Conservation (phyloP, 2,888 invertebrate species). For the Abrostola tripartita region DNA sequence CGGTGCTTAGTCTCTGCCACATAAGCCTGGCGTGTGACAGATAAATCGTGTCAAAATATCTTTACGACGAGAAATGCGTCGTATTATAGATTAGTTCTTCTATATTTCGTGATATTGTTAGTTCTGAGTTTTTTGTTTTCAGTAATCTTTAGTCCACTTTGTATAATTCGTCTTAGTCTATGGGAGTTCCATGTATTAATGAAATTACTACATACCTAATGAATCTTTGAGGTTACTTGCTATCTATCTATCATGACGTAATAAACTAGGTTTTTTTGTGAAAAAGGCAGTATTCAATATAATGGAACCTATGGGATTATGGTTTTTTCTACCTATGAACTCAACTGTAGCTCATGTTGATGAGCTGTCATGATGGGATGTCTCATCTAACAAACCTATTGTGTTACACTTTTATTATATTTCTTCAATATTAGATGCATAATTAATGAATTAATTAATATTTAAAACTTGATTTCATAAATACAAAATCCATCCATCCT, state of each 20-base stretch:
- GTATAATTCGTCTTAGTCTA: slow-evolving; percentile 28
- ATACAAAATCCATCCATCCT: too few species aligned
- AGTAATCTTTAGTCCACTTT: slow-evolving; percentile 34
- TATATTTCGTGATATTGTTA: slow-evolving; percentile 40
- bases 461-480: slow-evolving; percentile 21
- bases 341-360: slow-evolving; percentile 10
- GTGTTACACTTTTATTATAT: slow-evolving; percentile 16
- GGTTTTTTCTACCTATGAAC: slow-evolving; percentile 9
- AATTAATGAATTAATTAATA: slow-evolving; percentile 59
- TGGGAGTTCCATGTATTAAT: slow-evolving; percentile 33
- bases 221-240: slow-evolving; percentile 76
- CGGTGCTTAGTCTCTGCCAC: slow-evolving; percentile 81
- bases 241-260: slow-evolving; percentile 72
- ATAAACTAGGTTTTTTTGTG: slow-evolving; percentile 61
- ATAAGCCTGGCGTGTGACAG: slow-evolving; percentile 85
- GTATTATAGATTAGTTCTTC: slow-evolving; percentile 62
- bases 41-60: slow-evolving; percentile 80
- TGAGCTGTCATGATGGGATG: slow-evolving; percentile 37
- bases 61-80: slow-evolving; percentile 76
- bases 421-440: slow-evolving; percentile 42
- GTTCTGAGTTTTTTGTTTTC: slow-evolving; percentile 25
- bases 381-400: slow-evolving; percentile 27
- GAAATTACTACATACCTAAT: slow-evolving; percentile 22
- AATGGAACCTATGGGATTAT: slow-evolving; percentile 21
- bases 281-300: slow-evolving; percentile 36